Evolutionary conservation across 2,888 invertebrate species (phyloP).

Genomic region (Aleiodes alternator): DNA sequence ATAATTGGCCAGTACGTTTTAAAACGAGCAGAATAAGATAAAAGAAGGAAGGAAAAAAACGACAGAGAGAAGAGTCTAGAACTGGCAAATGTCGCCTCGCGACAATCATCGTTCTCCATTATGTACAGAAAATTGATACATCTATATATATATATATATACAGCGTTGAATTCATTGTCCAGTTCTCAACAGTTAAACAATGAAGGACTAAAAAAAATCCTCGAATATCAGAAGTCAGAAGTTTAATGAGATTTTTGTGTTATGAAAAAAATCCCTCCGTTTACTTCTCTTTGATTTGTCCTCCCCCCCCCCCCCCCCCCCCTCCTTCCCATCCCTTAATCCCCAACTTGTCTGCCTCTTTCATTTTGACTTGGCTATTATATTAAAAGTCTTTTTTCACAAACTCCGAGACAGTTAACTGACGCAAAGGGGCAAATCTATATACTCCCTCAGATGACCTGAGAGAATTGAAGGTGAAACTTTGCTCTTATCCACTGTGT

Average conservation of each 20-base stretch:
- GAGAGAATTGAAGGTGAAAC: constrained; percentile 9
- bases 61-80: background rate
- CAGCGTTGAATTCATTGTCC: constrained; percentile 39
- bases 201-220: background rate
- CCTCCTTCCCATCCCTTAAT: too few relatives aligned
- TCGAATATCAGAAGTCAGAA: constrained; percentile 38
- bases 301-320: background rate
- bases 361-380: background rate
- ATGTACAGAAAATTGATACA: constrained; percentile 8
- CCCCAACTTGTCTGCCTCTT: constrained; percentile 3
- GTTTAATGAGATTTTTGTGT: constrained; percentile 55
- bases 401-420: background rate
- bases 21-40: background rate
- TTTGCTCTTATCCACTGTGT: constrained; percentile 7
- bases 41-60: background rate
- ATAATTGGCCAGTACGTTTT: constrained; percentile 28
- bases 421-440: background rate
- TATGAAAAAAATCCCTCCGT: constrained; percentile 33
- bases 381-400: background rate
- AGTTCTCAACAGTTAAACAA: background rate
- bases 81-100: constrained; percentile 31
- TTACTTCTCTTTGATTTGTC: constrained; percentile 40
- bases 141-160: too few relatives aligned
- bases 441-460: constrained; percentile 11
- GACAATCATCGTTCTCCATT: constrained; percentile 37